Evolutionary conservation across 2,888 invertebrate species (phyloP).

Genomic region (Quadroppia sp.): DNA sequence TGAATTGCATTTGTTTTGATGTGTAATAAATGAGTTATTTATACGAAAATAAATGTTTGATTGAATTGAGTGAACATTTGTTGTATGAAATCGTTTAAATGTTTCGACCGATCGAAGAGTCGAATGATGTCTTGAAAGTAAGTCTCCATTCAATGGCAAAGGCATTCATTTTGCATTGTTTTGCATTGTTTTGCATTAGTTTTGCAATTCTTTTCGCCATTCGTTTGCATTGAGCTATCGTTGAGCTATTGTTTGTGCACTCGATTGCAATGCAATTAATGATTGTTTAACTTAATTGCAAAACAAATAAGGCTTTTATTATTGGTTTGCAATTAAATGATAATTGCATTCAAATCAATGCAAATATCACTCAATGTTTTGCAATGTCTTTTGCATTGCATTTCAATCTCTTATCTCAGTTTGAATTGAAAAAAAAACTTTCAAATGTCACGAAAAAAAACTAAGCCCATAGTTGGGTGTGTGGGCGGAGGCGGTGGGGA

Average conservation of each 20-base stretch:
- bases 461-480: too few relatives aligned
- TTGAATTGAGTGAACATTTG: too few relatives aligned
- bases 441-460: neutral
- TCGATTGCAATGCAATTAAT: neutral
- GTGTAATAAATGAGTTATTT: too few relatives aligned
- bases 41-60: too few relatives aligned
- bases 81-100: conserved; percentile 17
- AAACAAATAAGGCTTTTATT: too few relatives aligned
- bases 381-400: neutral
- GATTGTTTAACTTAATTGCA: too few relatives aligned
- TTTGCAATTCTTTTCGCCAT: neutral
- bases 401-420: neutral
- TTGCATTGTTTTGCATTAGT: too few relatives aligned
- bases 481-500: too few relatives aligned
- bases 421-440: neutral
- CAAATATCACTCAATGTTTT: too few relatives aligned
- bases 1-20: too few relatives aligned
- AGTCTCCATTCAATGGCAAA: neutral
- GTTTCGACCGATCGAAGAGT: neutral
- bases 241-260: neutral
- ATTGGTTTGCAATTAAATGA: too few relatives aligned
- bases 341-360: too few relatives aligned
- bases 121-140: conserved; percentile 7
- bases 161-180: neutral
- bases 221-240: neutral